Evolutionary conservation across 2,888 invertebrate species (phyloP).

Genomic region (Melinaea menophilus): DNA sequence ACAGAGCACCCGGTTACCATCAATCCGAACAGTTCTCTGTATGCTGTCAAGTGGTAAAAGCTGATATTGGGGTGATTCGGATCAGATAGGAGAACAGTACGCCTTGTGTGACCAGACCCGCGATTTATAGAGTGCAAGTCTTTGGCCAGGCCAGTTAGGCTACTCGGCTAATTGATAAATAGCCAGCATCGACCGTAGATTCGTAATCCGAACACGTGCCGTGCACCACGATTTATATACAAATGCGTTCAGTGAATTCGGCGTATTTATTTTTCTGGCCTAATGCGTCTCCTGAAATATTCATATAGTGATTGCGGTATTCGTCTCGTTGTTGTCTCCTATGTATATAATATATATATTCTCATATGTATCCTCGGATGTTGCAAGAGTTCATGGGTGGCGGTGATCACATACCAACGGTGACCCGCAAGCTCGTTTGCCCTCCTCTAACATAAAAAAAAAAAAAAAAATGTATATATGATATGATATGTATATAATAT

Average conservation of each 20-base stretch:
- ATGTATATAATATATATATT: slow-evolving; percentile 61
- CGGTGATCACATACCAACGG: too few species aligned
- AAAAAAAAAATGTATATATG: too few species aligned
- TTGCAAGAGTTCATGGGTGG: too few species aligned
- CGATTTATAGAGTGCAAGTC: slow-evolving; percentile 61
- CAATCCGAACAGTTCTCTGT: too few species aligned
- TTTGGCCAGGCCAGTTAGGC: slow-evolving; percentile 47
- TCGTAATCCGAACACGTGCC: slow-evolving; percentile 63
- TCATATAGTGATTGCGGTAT: slow-evolving; percentile 70
- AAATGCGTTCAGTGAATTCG: slow-evolving; percentile 68
- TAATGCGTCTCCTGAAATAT: slow-evolving; percentile 74
- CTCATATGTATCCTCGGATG: too few species aligned
- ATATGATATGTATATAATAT: too few species aligned
- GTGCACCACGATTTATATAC: slow-evolving; percentile 70
- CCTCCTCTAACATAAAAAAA: too few species aligned
- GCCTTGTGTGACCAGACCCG: slow-evolving; percentile 23
- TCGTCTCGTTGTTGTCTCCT: slow-evolving; percentile 64
- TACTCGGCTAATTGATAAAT: slow-evolving; percentile 65
- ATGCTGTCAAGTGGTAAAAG: too few species aligned
- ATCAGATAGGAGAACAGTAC: too few species aligned
- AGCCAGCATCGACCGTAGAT: slow-evolving; percentile 48
- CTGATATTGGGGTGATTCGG: too few species aligned
- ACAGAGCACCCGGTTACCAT: too few species aligned
- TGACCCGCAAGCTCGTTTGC: too few species aligned
- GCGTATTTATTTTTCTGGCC: slow-evolving; percentile 74